These are phyloP conservation scores for Hystrix brachyura DNA, from an alignment of 2,113 vertebrate species.

Conservation along the genomic window DNA sequence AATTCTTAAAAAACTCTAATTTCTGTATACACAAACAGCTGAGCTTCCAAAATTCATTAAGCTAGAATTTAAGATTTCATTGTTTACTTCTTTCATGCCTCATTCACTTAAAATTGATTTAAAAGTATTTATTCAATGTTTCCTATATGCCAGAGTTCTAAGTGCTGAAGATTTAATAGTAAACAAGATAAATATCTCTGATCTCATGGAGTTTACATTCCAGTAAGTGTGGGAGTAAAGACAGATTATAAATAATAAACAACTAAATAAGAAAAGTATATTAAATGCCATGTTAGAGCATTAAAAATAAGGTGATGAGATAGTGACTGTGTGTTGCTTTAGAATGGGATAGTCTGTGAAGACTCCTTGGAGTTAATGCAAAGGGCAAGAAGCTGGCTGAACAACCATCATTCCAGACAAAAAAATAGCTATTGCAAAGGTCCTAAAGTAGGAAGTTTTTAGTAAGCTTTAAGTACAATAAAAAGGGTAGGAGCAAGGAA, in stretches of 20 bases:
- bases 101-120: conserved; percentile 11
- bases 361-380: background rate
- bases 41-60: conserved; percentile 5
- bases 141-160: conserved; percentile 6
- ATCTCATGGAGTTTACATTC: background rate
- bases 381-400: background rate
- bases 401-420: background rate
- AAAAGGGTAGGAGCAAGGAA: conserved; percentile 17
- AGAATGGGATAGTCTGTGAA: background rate
- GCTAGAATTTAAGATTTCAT: conserved; percentile 37
- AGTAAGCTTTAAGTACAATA: background rate
- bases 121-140: conserved; percentile 52
- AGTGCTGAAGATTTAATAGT: conserved; percentile 28
- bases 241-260: background rate
- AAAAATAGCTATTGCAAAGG: conserved; percentile 34
- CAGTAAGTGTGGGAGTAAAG: background rate
- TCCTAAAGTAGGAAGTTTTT: background rate
- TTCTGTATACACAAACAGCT: background rate
- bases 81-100: conserved; percentile 10
- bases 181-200: background rate
- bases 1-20: conserved; percentile 51
- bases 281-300: conserved; percentile 15
- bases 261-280: background rate
- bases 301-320: background rate
- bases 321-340: background rate